Percentiles rank a stretch among this genome's conserved stretches.
phyloP scores from a whole-genome alignment of 1,140 invertebrate species.

The Lepidurus apus region DNA sequence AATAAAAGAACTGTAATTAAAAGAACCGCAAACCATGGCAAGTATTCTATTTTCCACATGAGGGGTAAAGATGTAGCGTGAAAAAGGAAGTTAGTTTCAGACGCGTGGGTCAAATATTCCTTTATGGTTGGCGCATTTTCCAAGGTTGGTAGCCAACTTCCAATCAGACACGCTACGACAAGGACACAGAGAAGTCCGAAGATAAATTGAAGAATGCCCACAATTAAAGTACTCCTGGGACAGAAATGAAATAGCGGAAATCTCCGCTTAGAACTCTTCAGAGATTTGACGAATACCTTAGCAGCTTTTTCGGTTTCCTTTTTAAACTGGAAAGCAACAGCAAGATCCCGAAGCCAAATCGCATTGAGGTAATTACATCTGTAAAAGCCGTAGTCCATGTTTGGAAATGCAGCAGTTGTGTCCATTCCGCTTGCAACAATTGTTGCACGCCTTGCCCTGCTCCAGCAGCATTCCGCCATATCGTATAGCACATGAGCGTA shows the following conservation, averaged over 20 bases:
- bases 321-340: background rate
- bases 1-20: background rate
- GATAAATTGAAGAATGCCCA: background rate
- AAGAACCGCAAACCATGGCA: constrained; percentile 22
- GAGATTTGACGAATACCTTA: background rate
- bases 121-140: background rate
- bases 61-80: background rate
- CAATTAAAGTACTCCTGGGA: background rate
- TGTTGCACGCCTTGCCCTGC: background rate
- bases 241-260: background rate
- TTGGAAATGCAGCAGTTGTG: background rate
- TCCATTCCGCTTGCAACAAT: background rate
- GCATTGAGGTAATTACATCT: background rate
- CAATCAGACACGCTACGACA: background rate
- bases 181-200: background rate
- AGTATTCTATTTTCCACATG: background rate
- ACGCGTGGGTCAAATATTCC: background rate
- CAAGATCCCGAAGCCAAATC: background rate
- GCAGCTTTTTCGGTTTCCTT: background rate
- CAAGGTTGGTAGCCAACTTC: background rate
- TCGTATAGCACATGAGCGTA: background rate
- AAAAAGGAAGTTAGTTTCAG: background rate
- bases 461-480: background rate
- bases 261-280: background rate
- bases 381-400: background rate